Evolutionary conservation across 1,140 invertebrate species (phyloP).

Genomic region (Lasioglossum albipes): DNA sequence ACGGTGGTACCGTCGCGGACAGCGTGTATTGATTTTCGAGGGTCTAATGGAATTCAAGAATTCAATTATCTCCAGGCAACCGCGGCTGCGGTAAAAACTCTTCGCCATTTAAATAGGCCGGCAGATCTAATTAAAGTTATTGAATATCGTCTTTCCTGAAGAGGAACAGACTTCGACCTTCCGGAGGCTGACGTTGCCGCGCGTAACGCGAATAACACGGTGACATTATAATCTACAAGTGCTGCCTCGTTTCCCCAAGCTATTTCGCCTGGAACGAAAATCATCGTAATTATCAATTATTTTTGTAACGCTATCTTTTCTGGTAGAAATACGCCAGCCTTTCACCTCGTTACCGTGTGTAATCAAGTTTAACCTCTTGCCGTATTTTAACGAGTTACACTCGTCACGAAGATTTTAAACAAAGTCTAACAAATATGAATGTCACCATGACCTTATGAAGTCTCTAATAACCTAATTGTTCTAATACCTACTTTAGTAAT

Average conservation of each 20-base stretch:
- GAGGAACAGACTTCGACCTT: not conserved
- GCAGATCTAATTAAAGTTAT: slow-evolving; percentile 16
- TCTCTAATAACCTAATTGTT: too few relatives aligned
- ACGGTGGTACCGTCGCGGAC: not conserved
- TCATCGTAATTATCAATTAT: not conserved
- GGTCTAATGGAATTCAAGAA: slow-evolving; percentile 16
- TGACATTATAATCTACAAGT: not conserved
- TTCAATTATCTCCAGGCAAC: slow-evolving; percentile 14
- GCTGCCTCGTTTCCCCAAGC: not conserved
- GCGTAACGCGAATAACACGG: not conserved
- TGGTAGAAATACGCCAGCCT: too few relatives aligned
- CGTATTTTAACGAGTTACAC: too few relatives aligned
- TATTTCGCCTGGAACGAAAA: not conserved
- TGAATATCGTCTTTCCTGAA: not conserved
- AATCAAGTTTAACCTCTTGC: too few relatives aligned
- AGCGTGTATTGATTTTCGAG: slow-evolving; percentile 14
- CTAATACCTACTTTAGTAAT: too few relatives aligned
- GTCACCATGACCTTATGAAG: too few relatives aligned
- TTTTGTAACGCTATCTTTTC: too few relatives aligned
- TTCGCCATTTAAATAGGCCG: not conserved
- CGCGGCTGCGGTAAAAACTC: not conserved
- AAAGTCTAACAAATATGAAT: too few relatives aligned
- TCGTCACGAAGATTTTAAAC: too few relatives aligned
- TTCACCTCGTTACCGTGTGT: too few relatives aligned
- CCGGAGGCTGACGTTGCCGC: not conserved